Percentiles rank a stretch among this genome's conserved stretches.
phyloP scores from a whole-genome alignment of 2,113 vertebrate genomes.

The Otolemur garnettii region DNA sequence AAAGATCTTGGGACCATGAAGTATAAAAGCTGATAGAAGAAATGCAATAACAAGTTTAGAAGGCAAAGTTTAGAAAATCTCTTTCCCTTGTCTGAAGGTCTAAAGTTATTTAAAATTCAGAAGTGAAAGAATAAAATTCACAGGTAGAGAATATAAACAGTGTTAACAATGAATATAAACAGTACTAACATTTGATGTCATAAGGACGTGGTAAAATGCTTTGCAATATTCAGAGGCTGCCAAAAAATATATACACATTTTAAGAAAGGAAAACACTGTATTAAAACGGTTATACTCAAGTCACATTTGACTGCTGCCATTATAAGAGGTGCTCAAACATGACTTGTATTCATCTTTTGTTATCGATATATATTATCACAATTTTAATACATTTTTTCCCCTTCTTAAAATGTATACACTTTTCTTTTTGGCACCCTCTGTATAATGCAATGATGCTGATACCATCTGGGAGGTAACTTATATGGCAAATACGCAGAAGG shows the following conservation, averaged over 20 bases:
- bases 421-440: no score
- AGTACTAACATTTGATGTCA: background rate
- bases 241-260: no score
- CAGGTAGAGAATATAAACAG: background rate
- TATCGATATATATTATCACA: no score
- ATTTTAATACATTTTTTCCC: no score
- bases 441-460: accelerated
- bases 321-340: no score
- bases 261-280: no score
- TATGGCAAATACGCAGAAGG: background rate
- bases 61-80: background rate
- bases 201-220: background rate
- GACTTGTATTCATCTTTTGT: no score
- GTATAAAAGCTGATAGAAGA: background rate
- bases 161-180: background rate
- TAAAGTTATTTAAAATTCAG: conserved; percentile 30
- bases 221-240: no score
- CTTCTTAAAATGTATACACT: no score
- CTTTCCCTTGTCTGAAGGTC: background rate
- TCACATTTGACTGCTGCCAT: no score
- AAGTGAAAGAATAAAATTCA: background rate
- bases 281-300: no score
- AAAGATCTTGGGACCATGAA: background rate
- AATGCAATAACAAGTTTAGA: background rate
- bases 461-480: background rate